Evolutionary conservation across 2,113 vertebrate species (phyloP).

Genomic region (Trochalopteron elliotii): DNA sequence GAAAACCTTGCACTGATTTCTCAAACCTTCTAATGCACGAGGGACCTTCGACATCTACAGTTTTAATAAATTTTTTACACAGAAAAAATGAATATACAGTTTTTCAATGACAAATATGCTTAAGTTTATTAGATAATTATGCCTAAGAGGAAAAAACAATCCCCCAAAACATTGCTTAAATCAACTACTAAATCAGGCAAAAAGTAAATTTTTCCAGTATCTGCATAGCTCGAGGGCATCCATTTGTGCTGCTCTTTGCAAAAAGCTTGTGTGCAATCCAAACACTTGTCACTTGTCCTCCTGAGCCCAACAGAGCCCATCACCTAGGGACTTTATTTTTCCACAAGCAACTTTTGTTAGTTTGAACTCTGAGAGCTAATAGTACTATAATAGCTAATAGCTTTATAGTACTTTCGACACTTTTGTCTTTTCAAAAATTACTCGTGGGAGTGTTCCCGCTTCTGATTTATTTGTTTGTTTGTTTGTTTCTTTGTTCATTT

Average conservation of each 20-base stretch:
- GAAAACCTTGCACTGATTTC: neutral
- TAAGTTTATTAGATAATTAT: neutral
- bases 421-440: fast-evolving
- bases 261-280: neutral
- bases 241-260: neutral
- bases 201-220: neutral
- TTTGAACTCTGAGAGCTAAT: fast-evolving
- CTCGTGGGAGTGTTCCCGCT: fast-evolving
- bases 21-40: neutral
- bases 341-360: fast-evolving
- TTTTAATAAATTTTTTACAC: neutral
- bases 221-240: neutral
- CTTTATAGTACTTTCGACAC: neutral
- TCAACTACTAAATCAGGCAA: neutral
- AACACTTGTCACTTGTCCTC: fast-evolving
- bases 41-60: neutral
- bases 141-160: too few species aligned
- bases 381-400: too few species aligned
- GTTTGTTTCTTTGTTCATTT: too few species aligned
- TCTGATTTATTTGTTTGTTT: neutral
- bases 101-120: neutral
- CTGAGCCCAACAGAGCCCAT: fast-evolving
- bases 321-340: neutral
- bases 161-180: neutral
- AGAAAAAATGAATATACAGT: neutral